Conservation (phyloP, 2,113 vertebrate genomes). For the Chitala chitala region DNA sequence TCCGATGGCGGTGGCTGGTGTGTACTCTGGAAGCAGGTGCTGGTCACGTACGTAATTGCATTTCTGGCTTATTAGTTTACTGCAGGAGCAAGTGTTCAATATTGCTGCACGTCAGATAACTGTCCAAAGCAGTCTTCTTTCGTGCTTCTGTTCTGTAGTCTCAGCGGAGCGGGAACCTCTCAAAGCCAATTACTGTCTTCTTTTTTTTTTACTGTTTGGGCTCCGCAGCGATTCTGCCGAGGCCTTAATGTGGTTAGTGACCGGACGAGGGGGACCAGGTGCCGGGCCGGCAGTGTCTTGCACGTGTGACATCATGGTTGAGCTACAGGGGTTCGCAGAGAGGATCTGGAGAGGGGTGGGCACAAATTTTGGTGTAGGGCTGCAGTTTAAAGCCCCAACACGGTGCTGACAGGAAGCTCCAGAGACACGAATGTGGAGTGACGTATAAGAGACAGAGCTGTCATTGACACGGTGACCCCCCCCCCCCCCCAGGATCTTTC, state of each 20-base stretch:
- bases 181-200: slow-evolving; percentile 19
- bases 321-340: neutral
- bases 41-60: neutral
- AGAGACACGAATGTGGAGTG: slow-evolving; percentile 22
- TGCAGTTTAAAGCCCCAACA: too few relatives aligned
- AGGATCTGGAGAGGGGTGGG: neutral
- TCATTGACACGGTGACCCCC: slow-evolving; percentile 7
- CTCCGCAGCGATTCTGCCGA: neutral
- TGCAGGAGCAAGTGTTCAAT: neutral
- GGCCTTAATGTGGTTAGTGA: slow-evolving; percentile 2
- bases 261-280: neutral
- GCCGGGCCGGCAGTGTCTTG: neutral
- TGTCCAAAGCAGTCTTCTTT: neutral
- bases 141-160: neutral
- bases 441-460: neutral
- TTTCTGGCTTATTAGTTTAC: slow-evolving; percentile 13
- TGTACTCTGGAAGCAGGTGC: slow-evolving; percentile 6
- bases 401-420: slow-evolving; percentile 37
- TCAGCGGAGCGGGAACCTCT: neutral
- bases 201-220: neutral
- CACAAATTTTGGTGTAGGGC: neutral
- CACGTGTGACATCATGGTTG: neutral
- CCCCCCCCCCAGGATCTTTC: neutral
- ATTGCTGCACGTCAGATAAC: neutral
- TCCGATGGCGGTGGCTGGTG: too few relatives aligned